A percentile compares a stretch with the other conserved stretches of the same genome.
Evolutionary conservation across 2,888 invertebrate genomes (phyloP).

Genomic region (Synanthedon andrenaeformis): DNA sequence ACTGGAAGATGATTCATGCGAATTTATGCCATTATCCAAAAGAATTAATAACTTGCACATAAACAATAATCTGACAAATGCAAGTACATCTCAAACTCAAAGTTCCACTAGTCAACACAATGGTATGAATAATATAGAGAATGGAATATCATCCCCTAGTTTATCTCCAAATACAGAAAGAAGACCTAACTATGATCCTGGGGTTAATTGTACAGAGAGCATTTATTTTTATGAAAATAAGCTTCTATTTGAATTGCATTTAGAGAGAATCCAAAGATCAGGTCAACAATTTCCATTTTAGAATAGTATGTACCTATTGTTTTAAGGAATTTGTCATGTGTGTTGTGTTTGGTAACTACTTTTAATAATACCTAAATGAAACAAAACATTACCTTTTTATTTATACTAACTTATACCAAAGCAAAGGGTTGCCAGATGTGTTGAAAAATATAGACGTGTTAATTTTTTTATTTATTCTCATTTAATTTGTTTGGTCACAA

Average conservation of each 20-base stretch:
- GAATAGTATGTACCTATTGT: neutral
- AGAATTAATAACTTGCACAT: conserved; percentile 91
- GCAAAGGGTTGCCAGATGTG: no score
- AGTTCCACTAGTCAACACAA: conserved; percentile 36
- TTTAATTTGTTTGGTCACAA: no score
- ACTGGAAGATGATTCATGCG: conserved; percentile 80
- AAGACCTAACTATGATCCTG: conserved; percentile 77
- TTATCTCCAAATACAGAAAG: conserved; percentile 42
- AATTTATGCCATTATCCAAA: conserved; percentile 90
- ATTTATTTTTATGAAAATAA: conserved; percentile 91
- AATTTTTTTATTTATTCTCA: no score
- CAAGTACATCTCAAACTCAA: conserved; percentile 27
- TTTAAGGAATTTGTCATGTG: neutral
- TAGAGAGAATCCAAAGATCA: conserved; percentile 81
- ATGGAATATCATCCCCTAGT: conserved; percentile 39
- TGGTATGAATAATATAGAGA: conserved; percentile 31
- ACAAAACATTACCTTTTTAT: no score
- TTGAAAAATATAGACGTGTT: no score
- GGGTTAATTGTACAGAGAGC: conserved; percentile 81
- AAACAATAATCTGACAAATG: conserved; percentile 66
- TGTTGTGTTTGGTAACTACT: neutral
- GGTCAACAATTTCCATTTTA: conserved; percentile 61
- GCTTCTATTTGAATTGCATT: conserved; percentile 85
- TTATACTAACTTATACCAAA: no score
- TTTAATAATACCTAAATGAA: no score